These are phyloP conservation scores for Elymnias hypermnestra DNA, from an alignment of 1,140 invertebrate genomes.

Conservation along the genomic window DNA sequence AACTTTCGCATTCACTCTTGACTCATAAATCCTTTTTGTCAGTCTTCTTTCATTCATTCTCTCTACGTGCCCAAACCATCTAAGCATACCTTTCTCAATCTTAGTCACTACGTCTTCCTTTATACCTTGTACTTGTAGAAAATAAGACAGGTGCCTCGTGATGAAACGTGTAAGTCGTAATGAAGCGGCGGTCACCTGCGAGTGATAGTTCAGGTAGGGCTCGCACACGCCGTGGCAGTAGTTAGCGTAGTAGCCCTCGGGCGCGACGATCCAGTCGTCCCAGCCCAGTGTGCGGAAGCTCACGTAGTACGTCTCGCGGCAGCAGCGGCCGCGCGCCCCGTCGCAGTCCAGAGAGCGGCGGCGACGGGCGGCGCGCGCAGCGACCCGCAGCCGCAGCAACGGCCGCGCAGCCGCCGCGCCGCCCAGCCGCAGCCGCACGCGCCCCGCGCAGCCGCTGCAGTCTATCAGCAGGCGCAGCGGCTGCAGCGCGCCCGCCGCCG, in stretches of 20 bases:
- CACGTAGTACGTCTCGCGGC: constrained; percentile 93
- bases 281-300: constrained; percentile 93
- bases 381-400: constrained; percentile 89
- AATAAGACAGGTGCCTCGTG: no score
- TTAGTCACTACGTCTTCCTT: no score
- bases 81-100: no score
- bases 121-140: no score
- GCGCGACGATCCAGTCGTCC: constrained; percentile 97
- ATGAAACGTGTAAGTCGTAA: no score
- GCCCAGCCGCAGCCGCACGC: constrained; percentile 78
- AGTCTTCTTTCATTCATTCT: no score
- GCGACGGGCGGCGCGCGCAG: constrained; percentile 79
- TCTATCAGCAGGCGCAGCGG: constrained; percentile 88
- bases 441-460: constrained; percentile 85
- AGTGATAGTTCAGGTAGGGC: constrained; percentile 89
- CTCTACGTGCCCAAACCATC: no score
- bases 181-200: no score
- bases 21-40: no score
- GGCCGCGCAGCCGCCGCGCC: constrained; percentile 81
- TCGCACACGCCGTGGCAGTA: constrained; percentile 93
- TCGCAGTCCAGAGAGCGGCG: constrained; percentile 90
- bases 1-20: no score
- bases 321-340: constrained; percentile 87
- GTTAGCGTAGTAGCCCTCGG: constrained; percentile 93
- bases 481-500: constrained; percentile 67